Percentiles rank a stretch among this genome's conserved stretches.
These are phyloP conservation scores for Limnephilus rhombicus DNA, from an alignment of 2,888 invertebrate genomes.

Conservation along the genomic window DNA sequence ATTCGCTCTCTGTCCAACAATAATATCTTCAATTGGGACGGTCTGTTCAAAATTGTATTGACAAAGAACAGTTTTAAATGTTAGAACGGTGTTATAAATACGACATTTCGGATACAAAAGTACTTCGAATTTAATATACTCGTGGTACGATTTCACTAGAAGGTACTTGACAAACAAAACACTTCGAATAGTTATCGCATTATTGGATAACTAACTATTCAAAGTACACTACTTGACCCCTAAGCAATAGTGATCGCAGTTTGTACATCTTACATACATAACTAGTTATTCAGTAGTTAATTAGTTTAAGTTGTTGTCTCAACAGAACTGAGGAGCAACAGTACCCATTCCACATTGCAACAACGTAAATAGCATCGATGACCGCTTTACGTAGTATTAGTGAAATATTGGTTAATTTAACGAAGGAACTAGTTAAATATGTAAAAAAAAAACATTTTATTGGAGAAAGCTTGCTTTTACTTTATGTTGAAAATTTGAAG, in stretches of 20 bases:
- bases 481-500: background rate
- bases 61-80: background rate
- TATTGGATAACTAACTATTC: background rate
- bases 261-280: background rate
- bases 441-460: no score
- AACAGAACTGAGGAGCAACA: background rate
- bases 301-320: background rate
- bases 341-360: background rate
- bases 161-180: background rate
- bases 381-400: background rate
- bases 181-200: background rate
- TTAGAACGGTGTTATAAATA: background rate
- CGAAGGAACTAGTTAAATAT: background rate
- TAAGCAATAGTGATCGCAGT: background rate
- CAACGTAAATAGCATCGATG: background rate
- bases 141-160: background rate
- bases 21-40: no score
- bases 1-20: no score
- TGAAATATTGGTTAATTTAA: no score
- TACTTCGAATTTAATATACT: no score
- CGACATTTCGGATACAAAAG: no score
- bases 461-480: no score
- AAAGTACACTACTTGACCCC: background rate
- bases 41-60: no score
- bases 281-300: background rate